phyloP scores from a whole-genome alignment of 2,113 vertebrate genomes.

The Centropristis striata region DNA sequence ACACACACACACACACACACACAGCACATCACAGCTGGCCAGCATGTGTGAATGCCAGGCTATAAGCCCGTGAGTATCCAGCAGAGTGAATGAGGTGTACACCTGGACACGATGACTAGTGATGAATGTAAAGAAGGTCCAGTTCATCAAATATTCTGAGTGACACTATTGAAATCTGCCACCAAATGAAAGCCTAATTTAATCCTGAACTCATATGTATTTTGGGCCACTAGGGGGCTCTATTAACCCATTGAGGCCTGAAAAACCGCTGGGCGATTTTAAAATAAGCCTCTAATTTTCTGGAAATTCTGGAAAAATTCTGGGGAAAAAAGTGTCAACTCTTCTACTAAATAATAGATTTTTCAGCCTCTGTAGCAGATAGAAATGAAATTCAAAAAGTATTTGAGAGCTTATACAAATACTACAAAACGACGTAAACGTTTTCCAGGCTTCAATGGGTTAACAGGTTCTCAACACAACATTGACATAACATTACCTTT shows the following conservation, averaged over 20 bases:
- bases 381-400: too few relatives aligned
- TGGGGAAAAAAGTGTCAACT: too few relatives aligned
- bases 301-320: too few relatives aligned
- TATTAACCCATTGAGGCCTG: too few relatives aligned
- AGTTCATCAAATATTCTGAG: background rate
- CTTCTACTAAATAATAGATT: too few relatives aligned
- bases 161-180: background rate
- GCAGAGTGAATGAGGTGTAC: conserved; percentile 2
- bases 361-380: too few relatives aligned
- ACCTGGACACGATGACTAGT: conserved; percentile 21
- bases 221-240: background rate
- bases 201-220: background rate
- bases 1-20: background rate
- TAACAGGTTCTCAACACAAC: background rate
- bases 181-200: background rate
- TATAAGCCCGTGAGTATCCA: conserved; percentile 2
- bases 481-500: background rate
- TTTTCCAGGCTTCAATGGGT: too few relatives aligned
- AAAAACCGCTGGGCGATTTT: too few relatives aligned
- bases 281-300: too few relatives aligned
- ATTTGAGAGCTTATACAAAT: too few relatives aligned
- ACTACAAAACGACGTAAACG: too few relatives aligned
- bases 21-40: conserved; percentile 35
- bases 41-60: conserved; percentile 38
- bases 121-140: background rate